A percentile compares a stretch with the other conserved stretches of the same genome.
Evolutionary conservation across 2,113 vertebrate genomes (phyloP).

Genomic region (Elephantulus edwardii): DNA sequence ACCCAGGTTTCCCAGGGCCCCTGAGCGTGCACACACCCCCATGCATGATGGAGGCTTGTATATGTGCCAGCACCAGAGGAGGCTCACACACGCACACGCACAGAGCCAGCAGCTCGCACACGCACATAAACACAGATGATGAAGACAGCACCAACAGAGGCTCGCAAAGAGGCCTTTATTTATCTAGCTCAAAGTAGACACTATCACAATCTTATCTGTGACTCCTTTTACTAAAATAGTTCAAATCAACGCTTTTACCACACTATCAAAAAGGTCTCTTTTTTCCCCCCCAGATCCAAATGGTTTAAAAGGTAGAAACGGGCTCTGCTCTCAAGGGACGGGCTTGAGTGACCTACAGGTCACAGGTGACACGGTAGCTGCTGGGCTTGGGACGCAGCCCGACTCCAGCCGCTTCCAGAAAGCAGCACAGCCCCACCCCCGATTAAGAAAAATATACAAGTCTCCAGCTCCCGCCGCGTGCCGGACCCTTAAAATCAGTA

Average conservation of each 20-base stretch:
- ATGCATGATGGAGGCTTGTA: too few relatives aligned
- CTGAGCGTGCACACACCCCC: too few relatives aligned
- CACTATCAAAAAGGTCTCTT: conserved; percentile 87
- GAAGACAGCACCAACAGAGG: background rate
- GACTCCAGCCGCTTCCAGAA: conserved; percentile 76
- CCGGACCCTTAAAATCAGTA: conserved; percentile 84
- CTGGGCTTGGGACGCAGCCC: conserved; percentile 80
- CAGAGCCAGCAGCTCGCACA: background rate
- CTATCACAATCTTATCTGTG: conserved; percentile 83
- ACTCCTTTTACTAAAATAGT: conserved; percentile 90
- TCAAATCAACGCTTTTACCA: conserved; percentile 86
- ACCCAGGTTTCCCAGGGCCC: too few relatives aligned
- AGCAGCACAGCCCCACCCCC: conserved; percentile 84
- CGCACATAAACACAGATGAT: background rate
- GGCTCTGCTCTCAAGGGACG: conserved; percentile 74
- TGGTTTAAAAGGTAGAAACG: conserved; percentile 83
- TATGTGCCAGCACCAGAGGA: too few relatives aligned
- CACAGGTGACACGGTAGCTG: conserved; percentile 74
- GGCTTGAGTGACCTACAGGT: background rate
- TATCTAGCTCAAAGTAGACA: conserved; percentile 86
- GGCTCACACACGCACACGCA: too few relatives aligned
- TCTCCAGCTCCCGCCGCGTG: conserved; percentile 84
- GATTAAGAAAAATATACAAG: conserved; percentile 85
- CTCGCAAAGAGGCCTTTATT: conserved; percentile 85
- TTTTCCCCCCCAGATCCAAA: conserved; percentile 77